phyloP scores from a whole-genome alignment of 2,113 vertebrate genomes.

The Calidris pugnax region DNA sequence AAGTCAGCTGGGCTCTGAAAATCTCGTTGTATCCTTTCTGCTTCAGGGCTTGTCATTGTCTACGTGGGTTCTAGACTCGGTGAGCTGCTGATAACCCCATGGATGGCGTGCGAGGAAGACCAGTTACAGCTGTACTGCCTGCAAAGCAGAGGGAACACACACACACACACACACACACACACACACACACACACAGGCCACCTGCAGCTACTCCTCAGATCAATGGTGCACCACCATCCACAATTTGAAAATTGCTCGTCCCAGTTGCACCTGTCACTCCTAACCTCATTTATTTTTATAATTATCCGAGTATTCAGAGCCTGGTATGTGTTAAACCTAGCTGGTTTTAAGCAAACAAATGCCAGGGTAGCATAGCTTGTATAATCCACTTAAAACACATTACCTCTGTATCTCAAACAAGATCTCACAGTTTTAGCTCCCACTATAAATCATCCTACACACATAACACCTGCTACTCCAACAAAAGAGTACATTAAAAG shows the following conservation, averaged over 20 bases:
- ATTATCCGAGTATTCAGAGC: background rate
- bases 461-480: background rate
- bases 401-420: constrained; percentile 3
- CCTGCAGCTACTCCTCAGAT: background rate
- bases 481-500: background rate
- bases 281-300: background rate
- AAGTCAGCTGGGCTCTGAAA: background rate
- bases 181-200: too few species aligned
- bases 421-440: background rate
- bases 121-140: background rate
- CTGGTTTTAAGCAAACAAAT: constrained; percentile 7
- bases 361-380: background rate
- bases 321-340: background rate
- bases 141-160: background rate
- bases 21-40: background rate
- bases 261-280: background rate
- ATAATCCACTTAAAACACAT: constrained; percentile 10
- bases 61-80: background rate
- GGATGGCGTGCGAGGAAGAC: background rate
- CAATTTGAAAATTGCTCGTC: background rate
- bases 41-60: background rate
- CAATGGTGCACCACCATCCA: background rate
- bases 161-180: too few species aligned
- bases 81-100: background rate
- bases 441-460: background rate